Conservation (phyloP, 2,797 vertebrate species). For the Anguilla anguilla region DNA sequence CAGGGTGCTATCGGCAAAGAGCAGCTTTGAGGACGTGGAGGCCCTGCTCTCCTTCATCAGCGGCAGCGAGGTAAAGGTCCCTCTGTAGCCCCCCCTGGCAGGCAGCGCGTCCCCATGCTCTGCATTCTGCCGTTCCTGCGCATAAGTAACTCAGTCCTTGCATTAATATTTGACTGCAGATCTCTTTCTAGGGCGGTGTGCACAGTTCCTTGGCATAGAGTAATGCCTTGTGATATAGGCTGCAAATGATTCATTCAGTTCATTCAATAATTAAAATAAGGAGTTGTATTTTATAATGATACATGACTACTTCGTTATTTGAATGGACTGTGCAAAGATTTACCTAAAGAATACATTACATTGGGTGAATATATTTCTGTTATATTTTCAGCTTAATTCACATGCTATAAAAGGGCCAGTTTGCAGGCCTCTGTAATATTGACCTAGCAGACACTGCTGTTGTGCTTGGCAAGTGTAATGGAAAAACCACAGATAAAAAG, state of each 20-base stretch:
- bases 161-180: neutral
- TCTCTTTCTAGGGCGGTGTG: neutral
- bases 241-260: neutral
- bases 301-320: neutral
- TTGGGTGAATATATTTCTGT: neutral
- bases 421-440: neutral
- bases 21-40: slow-evolving; percentile 75
- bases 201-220: neutral
- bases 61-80: slow-evolving; percentile 71
- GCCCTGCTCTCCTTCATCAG: slow-evolving; percentile 73
- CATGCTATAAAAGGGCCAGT: neutral
- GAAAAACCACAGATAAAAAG: neutral
- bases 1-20: slow-evolving; percentile 73
- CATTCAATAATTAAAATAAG: neutral
- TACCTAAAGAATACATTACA: neutral
- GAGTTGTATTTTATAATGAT: neutral
- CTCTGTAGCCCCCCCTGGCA: neutral
- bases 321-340: neutral
- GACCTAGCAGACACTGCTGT: neutral
- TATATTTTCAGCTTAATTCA: neutral
- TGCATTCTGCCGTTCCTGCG: neutral
- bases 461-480: neutral
- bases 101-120: neutral
- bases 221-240: neutral
- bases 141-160: neutral